These are phyloP conservation scores for Ischnura elegans DNA, from an alignment of 2,888 invertebrate genomes.

Conservation along the genomic window DNA sequence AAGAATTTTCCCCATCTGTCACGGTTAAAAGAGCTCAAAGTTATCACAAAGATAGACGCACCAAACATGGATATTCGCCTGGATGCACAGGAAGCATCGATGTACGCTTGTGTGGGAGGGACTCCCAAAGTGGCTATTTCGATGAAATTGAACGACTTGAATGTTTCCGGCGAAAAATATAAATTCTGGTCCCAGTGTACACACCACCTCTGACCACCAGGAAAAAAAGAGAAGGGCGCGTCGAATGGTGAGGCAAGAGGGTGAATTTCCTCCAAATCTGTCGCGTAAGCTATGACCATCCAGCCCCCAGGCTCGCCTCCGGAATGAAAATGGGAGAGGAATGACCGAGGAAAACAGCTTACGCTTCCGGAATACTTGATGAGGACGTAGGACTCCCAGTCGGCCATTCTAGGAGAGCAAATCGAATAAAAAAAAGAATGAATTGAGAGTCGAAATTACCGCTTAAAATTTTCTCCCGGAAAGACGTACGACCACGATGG, in stretches of 20 bases:
- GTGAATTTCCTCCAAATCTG: neutral
- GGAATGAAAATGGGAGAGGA: neutral
- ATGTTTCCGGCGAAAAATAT: too few relatives aligned
- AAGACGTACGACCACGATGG: neutral
- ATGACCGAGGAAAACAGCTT: neutral
- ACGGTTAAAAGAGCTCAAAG: too few relatives aligned
- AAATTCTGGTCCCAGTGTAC: neutral
- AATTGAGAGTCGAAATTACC: neutral
- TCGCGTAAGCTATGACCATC: neutral
- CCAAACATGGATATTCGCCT: neutral
- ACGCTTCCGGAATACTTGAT: neutral
- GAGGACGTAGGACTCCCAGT: neutral
- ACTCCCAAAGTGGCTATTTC: neutral
- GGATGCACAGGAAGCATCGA: too few relatives aligned
- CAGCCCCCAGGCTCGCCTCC: neutral
- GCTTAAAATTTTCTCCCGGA: too few relatives aligned
- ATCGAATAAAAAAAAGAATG: neutral
- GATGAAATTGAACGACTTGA: neutral
- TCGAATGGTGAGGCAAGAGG: too few relatives aligned
- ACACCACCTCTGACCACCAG: neutral
- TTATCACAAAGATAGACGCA: too few relatives aligned
- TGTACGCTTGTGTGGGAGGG: neutral
- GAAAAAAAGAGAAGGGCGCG: neutral
- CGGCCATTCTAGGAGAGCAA: neutral
- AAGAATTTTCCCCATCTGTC: too few relatives aligned